Evolutionary conservation across 2,797 vertebrate species (phyloP).

Genomic region (Scolopax rusticola): DNA sequence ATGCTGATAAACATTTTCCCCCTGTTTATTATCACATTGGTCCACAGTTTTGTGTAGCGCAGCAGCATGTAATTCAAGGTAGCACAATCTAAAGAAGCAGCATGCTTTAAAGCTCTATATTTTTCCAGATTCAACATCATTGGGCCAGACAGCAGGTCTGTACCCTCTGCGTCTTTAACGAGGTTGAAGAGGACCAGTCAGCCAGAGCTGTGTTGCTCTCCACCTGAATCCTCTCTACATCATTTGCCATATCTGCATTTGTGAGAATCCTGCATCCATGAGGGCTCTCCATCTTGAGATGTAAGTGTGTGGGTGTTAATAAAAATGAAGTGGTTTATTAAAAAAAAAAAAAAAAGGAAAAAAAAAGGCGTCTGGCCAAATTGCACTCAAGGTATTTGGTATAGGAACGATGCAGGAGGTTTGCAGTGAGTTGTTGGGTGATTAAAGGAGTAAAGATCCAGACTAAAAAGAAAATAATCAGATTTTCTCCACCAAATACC

Average conservation of each 20-base stretch:
- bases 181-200: slow-evolving; percentile 19
- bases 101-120: background rate
- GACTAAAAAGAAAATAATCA: background rate
- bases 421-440: background rate
- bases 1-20: background rate
- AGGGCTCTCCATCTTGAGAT: slow-evolving; percentile 27
- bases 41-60: background rate
- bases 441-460: background rate
- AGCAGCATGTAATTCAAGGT: background rate
- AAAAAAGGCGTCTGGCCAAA: background rate
- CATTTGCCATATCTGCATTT: background rate
- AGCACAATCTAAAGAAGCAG: background rate
- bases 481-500: background rate
- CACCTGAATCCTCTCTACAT: background rate
- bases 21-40: background rate
- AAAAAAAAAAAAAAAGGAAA: no score
- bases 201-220: background rate
- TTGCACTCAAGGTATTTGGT: background rate
- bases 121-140: background rate
- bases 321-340: background rate
- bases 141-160: slow-evolving; percentile 18
- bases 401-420: background rate
- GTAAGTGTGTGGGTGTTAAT: background rate
- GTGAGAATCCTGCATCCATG: background rate
- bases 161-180: slow-evolving; percentile 24